Conservation (phyloP, 2,797 vertebrate species). For the Delichon dasypus region DNA sequence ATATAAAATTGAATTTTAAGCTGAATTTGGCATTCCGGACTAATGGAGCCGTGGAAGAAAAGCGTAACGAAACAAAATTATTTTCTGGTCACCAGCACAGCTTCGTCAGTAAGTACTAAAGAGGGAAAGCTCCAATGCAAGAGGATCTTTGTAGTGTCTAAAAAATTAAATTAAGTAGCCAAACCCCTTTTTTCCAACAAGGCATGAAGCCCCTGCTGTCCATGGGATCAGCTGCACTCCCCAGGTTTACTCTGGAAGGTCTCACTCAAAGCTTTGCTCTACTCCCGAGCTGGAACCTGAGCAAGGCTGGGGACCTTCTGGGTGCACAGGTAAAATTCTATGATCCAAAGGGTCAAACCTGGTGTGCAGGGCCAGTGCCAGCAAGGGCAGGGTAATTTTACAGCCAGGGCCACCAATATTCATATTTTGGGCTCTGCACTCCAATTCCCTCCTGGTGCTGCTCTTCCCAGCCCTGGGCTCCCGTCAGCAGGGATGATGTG, state of each 20-base stretch:
- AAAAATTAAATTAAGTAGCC: neutral
- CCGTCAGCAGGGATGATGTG: fast-evolving
- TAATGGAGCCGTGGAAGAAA: neutral
- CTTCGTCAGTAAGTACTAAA: neutral
- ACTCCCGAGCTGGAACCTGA: neutral
- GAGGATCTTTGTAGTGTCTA: neutral
- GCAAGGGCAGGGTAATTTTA: neutral
- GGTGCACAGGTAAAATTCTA: neutral
- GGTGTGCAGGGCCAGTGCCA: neutral
- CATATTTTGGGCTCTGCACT: neutral
- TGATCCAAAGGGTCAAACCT: neutral
- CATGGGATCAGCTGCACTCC: neutral
- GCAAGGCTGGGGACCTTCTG: neutral
- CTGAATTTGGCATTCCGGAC: neutral
- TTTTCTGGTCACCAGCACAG: neutral
- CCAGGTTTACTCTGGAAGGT: neutral
- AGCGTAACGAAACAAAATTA: neutral
- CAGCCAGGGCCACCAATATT: neutral
- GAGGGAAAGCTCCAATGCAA: neutral
- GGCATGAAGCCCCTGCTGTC: neutral
- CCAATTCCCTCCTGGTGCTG: neutral
- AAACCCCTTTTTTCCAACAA: neutral
- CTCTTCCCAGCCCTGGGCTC: neutral
- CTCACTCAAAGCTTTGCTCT: neutral
- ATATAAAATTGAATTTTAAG: slow-evolving; percentile 22